These are phyloP conservation scores for Drosophila colorata DNA, from an alignment of 2,888 invertebrate species.

Conservation along the genomic window DNA sequence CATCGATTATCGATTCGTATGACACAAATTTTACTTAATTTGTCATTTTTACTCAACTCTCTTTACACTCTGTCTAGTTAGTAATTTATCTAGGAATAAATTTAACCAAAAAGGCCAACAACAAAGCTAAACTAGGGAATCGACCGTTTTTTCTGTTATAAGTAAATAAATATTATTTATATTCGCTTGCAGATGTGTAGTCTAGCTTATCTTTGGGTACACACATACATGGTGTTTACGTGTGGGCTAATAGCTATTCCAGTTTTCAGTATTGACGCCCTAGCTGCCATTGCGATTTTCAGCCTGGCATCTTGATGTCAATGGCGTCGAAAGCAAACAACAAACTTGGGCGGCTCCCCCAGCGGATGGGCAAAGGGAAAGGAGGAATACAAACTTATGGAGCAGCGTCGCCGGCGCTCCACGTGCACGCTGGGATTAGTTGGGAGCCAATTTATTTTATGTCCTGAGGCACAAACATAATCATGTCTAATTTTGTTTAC, in stretches of 20 bases:
- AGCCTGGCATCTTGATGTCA: slow-evolving; percentile 35
- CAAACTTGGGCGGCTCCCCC: slow-evolving; percentile 24
- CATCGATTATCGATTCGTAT: too few relatives aligned
- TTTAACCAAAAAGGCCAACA: too few relatives aligned
- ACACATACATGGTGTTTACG: not conserved
- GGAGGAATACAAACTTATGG: slow-evolving; percentile 19
- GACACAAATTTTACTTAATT: too few relatives aligned
- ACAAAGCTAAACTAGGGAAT: too few relatives aligned
- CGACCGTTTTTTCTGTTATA: too few relatives aligned
- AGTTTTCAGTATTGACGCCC: too few relatives aligned
- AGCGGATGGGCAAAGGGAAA: slow-evolving; percentile 8
- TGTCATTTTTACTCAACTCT: too few relatives aligned
- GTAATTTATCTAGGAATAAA: too few relatives aligned
- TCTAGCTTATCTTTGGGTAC: not conserved
- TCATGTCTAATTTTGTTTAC: slow-evolving; percentile 82
- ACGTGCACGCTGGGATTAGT: slow-evolving; percentile 75
- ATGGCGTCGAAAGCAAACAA: slow-evolving; percentile 26
- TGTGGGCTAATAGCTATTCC: too few relatives aligned
- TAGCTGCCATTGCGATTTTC: slow-evolving; percentile 22
- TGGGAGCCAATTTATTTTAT: slow-evolving; percentile 81
- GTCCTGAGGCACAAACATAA: slow-evolving; percentile 78
- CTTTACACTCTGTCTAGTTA: too few relatives aligned
- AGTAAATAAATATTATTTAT: too few relatives aligned
- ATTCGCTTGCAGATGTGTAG: too few relatives aligned
- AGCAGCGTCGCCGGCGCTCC: slow-evolving; percentile 33